Conservation (phyloP, 2,888 invertebrate species). For the Scelioninae gen. 2 region DNA sequence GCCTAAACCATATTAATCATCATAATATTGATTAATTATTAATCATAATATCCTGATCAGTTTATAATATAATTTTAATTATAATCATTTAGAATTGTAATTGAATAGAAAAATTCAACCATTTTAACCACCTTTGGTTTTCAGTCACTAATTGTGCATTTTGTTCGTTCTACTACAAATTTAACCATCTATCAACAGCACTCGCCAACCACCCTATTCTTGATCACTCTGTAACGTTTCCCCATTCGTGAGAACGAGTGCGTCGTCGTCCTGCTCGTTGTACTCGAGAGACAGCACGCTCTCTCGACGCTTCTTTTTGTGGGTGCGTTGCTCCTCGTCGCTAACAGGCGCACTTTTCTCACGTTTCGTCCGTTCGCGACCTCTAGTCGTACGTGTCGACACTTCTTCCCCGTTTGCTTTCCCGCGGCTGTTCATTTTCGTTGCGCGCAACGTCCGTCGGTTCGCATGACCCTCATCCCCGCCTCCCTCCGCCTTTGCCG, state of each 20-base stretch:
- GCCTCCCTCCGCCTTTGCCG: slow-evolving; percentile 45
- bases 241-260: slow-evolving; percentile 83
- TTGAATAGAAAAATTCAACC: too few species aligned
- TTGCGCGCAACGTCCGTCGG: slow-evolving; percentile 69
- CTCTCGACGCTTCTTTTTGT: slow-evolving; percentile 83
- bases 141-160: too few species aligned
- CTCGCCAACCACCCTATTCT: slow-evolving; percentile 62
- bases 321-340: slow-evolving; percentile 77
- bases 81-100: too few species aligned
- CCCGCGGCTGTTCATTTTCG: slow-evolving; percentile 69
- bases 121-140: too few species aligned
- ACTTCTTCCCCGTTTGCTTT: slow-evolving; percentile 73
- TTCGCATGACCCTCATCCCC: slow-evolving; percentile 57
- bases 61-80: too few species aligned
- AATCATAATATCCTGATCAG: too few species aligned
- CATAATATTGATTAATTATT: too few species aligned
- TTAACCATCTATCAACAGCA: slow-evolving; percentile 11
- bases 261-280: slow-evolving; percentile 83
- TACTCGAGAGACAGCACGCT: slow-evolving; percentile 85
- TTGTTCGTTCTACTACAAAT: slow-evolving; percentile 23
- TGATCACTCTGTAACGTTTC: slow-evolving; percentile 76
- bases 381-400: slow-evolving; percentile 70
- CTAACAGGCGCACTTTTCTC: slow-evolving; percentile 76
- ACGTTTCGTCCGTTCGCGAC: slow-evolving; percentile 74
- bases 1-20: too few species aligned